Evolutionary conservation across 2,797 vertebrate genomes (phyloP).

Genomic region (Etheostoma nigrum): DNA sequence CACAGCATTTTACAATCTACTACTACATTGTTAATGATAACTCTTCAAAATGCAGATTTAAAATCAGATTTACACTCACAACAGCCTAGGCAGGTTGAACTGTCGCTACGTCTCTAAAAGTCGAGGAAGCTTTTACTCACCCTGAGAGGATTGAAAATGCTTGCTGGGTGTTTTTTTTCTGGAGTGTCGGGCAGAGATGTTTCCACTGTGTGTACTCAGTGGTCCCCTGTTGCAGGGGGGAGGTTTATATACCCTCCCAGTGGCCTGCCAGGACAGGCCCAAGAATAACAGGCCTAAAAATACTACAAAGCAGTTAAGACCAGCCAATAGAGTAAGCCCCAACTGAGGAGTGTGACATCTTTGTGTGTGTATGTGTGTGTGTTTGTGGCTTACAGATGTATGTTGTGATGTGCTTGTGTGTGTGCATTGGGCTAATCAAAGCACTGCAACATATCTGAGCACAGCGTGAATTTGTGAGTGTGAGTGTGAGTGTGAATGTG

Average conservation of each 20-base stretch:
- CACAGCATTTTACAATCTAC: background rate
- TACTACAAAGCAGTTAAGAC: slow-evolving; percentile 86
- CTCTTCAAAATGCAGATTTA: slow-evolving; percentile 1
- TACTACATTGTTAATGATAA: background rate
- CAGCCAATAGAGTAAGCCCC: slow-evolving; percentile 75
- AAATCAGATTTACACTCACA: background rate
- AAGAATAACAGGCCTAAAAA: slow-evolving; percentile 87
- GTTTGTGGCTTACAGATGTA: slow-evolving; percentile 33
- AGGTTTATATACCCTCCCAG: slow-evolving; percentile 77
- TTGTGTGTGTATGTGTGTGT: slow-evolving; percentile 42
- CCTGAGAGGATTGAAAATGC: slow-evolving; percentile 62
- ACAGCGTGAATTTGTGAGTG: slow-evolving; percentile 38
- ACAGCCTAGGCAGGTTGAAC: background rate
- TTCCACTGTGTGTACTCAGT: slow-evolving; percentile 71
- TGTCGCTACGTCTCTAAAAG: slow-evolving; percentile 14
- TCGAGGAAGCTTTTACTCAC: slow-evolving; percentile 61
- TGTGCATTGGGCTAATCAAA: slow-evolving; percentile 27
- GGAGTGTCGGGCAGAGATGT: slow-evolving; percentile 63
- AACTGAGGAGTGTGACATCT: slow-evolving; percentile 64
- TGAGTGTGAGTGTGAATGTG: slow-evolving; percentile 7
- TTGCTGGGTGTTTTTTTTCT: slow-evolving; percentile 58
- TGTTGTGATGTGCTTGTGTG: slow-evolving; percentile 25
- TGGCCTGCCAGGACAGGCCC: slow-evolving; percentile 76
- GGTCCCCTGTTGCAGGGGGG: slow-evolving; percentile 61
- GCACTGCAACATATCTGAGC: slow-evolving; percentile 13